A percentile compares a stretch with the other conserved stretches of the same genome.
These are phyloP conservation scores for Trisateles emortualis DNA, from an alignment of 2,888 invertebrate species.

Conservation along the genomic window DNA sequence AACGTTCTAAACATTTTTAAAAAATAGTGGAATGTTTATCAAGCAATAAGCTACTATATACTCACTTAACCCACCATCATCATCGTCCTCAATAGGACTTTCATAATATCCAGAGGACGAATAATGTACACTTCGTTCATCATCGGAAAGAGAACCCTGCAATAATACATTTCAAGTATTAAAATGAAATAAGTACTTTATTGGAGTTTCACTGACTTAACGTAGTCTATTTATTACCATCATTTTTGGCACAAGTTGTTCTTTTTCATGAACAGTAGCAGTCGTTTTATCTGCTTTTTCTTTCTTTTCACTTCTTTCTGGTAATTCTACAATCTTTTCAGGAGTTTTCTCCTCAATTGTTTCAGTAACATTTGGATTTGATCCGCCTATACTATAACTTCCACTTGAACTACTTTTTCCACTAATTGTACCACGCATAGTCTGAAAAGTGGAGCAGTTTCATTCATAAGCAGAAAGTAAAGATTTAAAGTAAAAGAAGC, in stretches of 20 bases:
- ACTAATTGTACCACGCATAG: constrained; percentile 71
- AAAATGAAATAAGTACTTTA: not conserved
- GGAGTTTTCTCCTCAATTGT: constrained; percentile 61
- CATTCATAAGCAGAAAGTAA: constrained; percentile 21
- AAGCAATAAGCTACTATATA: constrained; percentile 16
- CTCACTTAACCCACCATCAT: constrained; percentile 84
- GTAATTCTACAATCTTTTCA: constrained; percentile 63
- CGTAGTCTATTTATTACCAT: constrained; percentile 60
- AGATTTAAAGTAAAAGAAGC: constrained; percentile 11
- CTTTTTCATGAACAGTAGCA: constrained; percentile 60
- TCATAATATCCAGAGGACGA: constrained; percentile 92
- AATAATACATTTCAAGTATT: constrained; percentile 30
- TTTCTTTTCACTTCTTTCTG: constrained; percentile 59
- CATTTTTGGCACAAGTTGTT: constrained; percentile 77
- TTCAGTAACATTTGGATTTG: constrained; percentile 79
- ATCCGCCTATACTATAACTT: constrained; percentile 82
- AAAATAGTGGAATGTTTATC: constrained; percentile 3
- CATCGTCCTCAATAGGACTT: constrained; percentile 90
- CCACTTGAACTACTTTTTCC: constrained; percentile 85
- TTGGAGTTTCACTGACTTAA: not conserved
- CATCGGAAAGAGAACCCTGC: constrained; percentile 89
- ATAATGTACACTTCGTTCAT: constrained; percentile 90
- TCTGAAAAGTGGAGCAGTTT: constrained; percentile 50
- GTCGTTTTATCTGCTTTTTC: constrained; percentile 61
- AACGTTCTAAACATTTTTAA: constrained; percentile 10